These are phyloP conservation scores for Zeus faber DNA, from an alignment of 2,113 vertebrate genomes.

Conservation along the genomic window DNA sequence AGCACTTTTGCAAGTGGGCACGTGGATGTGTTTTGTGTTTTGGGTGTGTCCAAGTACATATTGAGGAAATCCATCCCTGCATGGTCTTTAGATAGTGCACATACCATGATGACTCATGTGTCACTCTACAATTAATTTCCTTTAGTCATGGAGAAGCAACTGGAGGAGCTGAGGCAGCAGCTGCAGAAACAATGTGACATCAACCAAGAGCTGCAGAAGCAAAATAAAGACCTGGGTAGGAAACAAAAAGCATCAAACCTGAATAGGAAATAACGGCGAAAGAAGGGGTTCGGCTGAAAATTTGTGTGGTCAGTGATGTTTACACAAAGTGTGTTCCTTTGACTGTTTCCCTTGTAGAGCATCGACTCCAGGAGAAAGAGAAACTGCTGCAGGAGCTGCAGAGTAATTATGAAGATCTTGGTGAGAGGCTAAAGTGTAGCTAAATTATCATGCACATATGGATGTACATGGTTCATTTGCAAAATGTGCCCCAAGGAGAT, in stretches of 20 bases:
- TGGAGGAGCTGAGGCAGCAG: constrained; percentile 71
- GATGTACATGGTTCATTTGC: no score
- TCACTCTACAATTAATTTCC: background rate
- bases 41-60: no score
- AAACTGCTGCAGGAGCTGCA: constrained; percentile 65
- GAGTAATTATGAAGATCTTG: constrained; percentile 60
- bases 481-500: no score
- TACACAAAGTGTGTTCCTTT: background rate
- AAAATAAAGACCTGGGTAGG: constrained; percentile 74
- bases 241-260: background rate
- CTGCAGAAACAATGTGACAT: constrained; percentile 72
- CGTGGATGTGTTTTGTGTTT: no score
- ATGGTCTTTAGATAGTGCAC: background rate
- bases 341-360: constrained; percentile 45
- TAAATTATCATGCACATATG: no score
- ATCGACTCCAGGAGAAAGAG: constrained; percentile 71
- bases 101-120: background rate
- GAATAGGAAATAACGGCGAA: no score
- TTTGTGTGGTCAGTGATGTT: background rate
- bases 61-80: no score
- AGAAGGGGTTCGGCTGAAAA: no score
- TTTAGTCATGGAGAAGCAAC: constrained; percentile 70
- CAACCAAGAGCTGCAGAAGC: constrained; percentile 71
- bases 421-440: constrained; percentile 48
- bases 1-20: no score